These are phyloP conservation scores for Iphiclides podalirius DNA, from an alignment of 2,888 invertebrate species.

Conservation along the genomic window DNA sequence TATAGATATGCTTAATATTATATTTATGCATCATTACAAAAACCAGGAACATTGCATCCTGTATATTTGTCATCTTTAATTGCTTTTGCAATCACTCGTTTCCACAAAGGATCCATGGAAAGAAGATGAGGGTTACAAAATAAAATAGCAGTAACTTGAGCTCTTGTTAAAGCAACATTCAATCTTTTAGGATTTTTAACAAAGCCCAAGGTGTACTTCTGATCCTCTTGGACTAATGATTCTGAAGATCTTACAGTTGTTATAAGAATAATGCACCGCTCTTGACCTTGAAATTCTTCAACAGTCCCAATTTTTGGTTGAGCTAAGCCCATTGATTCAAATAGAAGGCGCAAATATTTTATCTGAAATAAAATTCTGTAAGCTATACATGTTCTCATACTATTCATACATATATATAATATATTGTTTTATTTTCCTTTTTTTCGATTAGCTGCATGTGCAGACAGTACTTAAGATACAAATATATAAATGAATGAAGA, in stretches of 20 bases:
- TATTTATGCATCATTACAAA: constrained; percentile 21
- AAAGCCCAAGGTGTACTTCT: constrained; percentile 76
- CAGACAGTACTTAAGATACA: too few species aligned
- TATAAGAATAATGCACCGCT: constrained; percentile 88
- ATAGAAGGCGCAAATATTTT: constrained; percentile 64
- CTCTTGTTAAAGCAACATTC: constrained; percentile 94
- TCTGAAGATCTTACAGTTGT: constrained; percentile 87
- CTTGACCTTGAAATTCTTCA: constrained; percentile 94
- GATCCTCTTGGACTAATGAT: constrained; percentile 70
- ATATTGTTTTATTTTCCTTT: too few species aligned
- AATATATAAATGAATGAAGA: too few species aligned
- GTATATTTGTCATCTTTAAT: constrained; percentile 82
- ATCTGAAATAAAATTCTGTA: constrained; percentile 92
- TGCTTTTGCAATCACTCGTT: constrained; percentile 80
- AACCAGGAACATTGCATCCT: constrained; percentile 83
- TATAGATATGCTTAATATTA: not conserved
- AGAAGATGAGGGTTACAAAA: constrained; percentile 91
- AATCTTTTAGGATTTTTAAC: constrained; percentile 84
- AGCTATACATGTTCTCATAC: constrained; percentile 94
- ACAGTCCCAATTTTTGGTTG: constrained; percentile 87
- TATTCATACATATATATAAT: too few species aligned
- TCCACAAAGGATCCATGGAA: constrained; percentile 84
- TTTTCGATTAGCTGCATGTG: too few species aligned
- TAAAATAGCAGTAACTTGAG: constrained; percentile 87
- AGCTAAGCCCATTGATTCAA: constrained; percentile 62